Evolutionary conservation across 2,113 vertebrate genomes (phyloP), one percentile per base, ranked within the genome.

Genomic region (Sitta europaea): DNA sequence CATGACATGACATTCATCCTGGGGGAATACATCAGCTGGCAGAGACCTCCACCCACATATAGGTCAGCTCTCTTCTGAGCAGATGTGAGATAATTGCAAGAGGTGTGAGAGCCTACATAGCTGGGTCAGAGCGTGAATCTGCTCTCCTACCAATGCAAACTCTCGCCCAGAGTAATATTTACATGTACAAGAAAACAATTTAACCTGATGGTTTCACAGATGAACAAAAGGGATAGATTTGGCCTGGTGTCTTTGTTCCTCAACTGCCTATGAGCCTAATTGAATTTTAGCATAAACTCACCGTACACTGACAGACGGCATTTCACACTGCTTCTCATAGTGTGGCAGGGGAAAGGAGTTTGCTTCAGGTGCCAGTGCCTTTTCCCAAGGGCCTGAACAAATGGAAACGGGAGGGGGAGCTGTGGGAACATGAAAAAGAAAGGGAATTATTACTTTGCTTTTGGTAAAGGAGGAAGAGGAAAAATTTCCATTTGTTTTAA

Each of bases 391-490:
- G 53, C 35, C 77, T 82, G 61, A 78, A 24, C 18, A 79, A 35
- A 79, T 45, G 23, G 50, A 72, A 96, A 95, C 77, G 0, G 58
- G 87, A 97, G 89, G 91, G 94, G 91, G 94, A 95, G 95, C 93
- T 96, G 65, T 96, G 84, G 94, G 77, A 96, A 73, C 87, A 88
- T 27, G 50, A 38, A 79, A 86, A 82, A 77, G 28, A 58, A 71
- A 53, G 6, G 50, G 42, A 74, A 75, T 71, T 59, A n/a, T 19
- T 76, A 10, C 29, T 90, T 70, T 51, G 29, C 19, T 71, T 72
- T 70, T 59, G 80, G 29, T 57, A 29, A 82, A 51, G 80, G 25
- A 92, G 29, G 47, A 88, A 80, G 43, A 91, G 20, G 16, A 53
- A 62, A 28, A 59, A 6, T 4, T 57, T 40, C 22, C 38, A 43